These are phyloP conservation scores for Ellobium chinense DNA, from an alignment of 2,888 invertebrate species.

Conservation along the genomic window DNA sequence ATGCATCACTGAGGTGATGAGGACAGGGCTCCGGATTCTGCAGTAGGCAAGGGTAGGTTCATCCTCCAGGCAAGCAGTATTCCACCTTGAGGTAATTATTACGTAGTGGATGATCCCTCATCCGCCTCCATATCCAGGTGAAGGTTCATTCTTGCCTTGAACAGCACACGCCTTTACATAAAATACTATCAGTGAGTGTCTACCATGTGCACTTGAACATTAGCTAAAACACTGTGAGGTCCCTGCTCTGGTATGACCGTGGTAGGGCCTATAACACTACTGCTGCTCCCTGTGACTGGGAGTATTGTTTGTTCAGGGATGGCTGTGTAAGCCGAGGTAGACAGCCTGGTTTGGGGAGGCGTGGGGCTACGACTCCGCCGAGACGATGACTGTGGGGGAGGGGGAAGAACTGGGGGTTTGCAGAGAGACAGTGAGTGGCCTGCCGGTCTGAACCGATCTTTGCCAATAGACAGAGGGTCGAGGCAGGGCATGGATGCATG, in stretches of 20 bases:
- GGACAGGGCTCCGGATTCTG: too few species aligned
- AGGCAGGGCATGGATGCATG: slow-evolving; percentile 77
- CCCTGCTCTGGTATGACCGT: slow-evolving; percentile 45
- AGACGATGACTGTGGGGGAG: slow-evolving; percentile 67
- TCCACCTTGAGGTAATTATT: too few species aligned
- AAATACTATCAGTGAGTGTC: slow-evolving; percentile 79
- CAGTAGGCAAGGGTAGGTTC: not conserved
- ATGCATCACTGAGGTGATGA: too few species aligned
- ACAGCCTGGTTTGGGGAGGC: slow-evolving; percentile 71
- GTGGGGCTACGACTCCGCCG: slow-evolving; percentile 76
- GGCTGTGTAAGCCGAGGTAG: slow-evolving; percentile 56
- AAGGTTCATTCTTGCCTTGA: too few species aligned
- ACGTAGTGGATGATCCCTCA: too few species aligned
- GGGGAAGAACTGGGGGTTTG: slow-evolving; percentile 62
- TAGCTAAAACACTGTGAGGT: slow-evolving; percentile 78
- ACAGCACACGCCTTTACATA: not conserved
- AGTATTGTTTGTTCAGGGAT: slow-evolving; percentile 72
- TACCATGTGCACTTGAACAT: slow-evolving; percentile 96
- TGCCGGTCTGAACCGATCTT: slow-evolving; percentile 75
- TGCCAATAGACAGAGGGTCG: slow-evolving; percentile 75
- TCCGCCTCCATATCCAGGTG: too few species aligned
- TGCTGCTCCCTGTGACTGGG: slow-evolving; percentile 41
- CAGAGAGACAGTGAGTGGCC: slow-evolving; percentile 28
- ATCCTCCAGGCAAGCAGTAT: not conserved
- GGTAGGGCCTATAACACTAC: slow-evolving; percentile 47